These are phyloP conservation scores for Promerops cafer DNA, from an alignment of 2,113 vertebrate genomes.

Conservation along the genomic window DNA sequence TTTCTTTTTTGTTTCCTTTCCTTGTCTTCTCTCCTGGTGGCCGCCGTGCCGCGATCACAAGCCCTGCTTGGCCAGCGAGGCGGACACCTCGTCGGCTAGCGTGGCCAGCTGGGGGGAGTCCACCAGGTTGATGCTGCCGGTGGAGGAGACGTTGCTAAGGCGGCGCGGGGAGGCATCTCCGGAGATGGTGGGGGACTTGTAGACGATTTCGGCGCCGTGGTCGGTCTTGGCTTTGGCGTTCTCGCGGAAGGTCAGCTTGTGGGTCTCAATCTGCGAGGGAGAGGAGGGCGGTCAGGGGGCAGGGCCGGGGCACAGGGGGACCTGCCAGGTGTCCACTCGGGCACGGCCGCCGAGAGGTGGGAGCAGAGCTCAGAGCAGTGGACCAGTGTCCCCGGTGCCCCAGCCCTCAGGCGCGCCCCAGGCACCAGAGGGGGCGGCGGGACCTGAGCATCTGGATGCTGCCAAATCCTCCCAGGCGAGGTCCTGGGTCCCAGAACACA, in stretches of 20 bases:
- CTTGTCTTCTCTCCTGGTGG: slow-evolving; percentile 32
- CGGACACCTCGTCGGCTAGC: slow-evolving; percentile 93
- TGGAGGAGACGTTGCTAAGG: slow-evolving; percentile 96
- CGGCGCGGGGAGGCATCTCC: slow-evolving; percentile 88
- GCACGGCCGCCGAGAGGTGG: fast-evolving
- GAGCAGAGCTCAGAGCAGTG: neutral
- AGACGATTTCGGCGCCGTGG: slow-evolving; percentile 95
- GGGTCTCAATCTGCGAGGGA: slow-evolving; percentile 84
- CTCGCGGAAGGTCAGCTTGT: slow-evolving; percentile 96
- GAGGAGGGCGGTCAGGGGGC: neutral
- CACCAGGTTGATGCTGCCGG: slow-evolving; percentile 93
- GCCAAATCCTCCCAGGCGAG: neutral
- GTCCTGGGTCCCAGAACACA: neutral
- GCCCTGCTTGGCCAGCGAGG: slow-evolving; percentile 96
- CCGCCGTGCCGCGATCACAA: slow-evolving; percentile 81
- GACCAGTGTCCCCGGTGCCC: neutral
- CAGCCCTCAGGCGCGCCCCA: fast-evolving
- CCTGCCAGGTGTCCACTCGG: fast-evolving
- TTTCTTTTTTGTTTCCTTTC: slow-evolving; percentile 27
- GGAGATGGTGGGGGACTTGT: slow-evolving; percentile 81
- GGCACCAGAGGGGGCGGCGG: neutral
- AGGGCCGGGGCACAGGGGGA: fast-evolving
- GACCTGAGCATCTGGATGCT: neutral
- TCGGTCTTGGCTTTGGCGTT: slow-evolving; percentile 95
- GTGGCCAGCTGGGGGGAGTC: slow-evolving; percentile 96